Conservation (phyloP, 2,113 vertebrate genomes). For the Callionymus lyra region DNA sequence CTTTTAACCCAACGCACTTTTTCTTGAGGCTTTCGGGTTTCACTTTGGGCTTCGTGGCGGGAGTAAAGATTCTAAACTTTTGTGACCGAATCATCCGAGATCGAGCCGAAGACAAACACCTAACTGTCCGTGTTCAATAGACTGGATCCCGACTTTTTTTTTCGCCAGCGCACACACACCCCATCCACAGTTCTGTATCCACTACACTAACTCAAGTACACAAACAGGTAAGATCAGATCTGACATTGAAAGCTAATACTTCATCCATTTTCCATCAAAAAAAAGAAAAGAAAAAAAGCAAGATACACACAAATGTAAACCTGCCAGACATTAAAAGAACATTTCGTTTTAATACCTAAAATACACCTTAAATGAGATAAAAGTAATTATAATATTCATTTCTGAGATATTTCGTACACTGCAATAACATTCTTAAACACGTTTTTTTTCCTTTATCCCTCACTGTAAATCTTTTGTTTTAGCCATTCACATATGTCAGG, state of each 20-base stretch:
- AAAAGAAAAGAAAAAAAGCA: conserved; percentile 53
- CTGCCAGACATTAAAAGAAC: conserved; percentile 55
- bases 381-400: conserved; percentile 68
- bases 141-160: conserved; percentile 44
- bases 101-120: neutral
- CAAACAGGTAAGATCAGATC: conserved; percentile 41
- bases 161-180: conserved; percentile 48
- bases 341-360: conserved; percentile 68
- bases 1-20: neutral
- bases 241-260: conserved; percentile 67
- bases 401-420: conserved; percentile 74
- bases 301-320: conserved; percentile 63
- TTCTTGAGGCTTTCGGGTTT: conserved; percentile 28
- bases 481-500: conserved; percentile 77
- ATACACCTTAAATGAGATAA: conserved; percentile 67
- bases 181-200: conserved; percentile 44
- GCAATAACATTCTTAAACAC: conserved; percentile 70
- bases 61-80: conserved; percentile 9
- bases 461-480: conserved; percentile 42
- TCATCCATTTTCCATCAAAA: conserved; percentile 64
- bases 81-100: neutral
- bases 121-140: conserved; percentile 31
- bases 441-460: conserved; percentile 47
- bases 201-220: conserved; percentile 47
- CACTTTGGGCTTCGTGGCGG: conserved; percentile 35